Base-by-base conservation (phyloP, 1,140 invertebrate species). In the Muscidifurax raptorellus region DNA sequence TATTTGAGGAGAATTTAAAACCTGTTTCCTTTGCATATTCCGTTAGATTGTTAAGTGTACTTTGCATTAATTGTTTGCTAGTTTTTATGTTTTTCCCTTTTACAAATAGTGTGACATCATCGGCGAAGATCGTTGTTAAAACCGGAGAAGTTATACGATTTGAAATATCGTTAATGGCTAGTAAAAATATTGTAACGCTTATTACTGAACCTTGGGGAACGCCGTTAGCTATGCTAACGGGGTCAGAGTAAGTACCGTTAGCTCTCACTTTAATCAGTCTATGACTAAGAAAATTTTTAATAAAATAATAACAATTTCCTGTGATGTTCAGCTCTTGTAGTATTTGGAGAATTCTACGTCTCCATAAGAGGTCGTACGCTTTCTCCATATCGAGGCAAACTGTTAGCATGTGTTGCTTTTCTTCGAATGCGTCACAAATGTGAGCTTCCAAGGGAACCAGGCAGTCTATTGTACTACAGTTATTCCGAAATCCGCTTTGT, bases 401-500 rank as follows among this genome's bases (percentile, higher is more conserved):
- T 13, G 83, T 69, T 22, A 88, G 32, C 7, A 86, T 47, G 30
- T 87, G 72, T 30, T 87, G 83, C 27, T 86, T 89, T 36, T 66
- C 77, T 9, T 32, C 74, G 75, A 89, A 87, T 5, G 85, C 87
- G 6, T 88, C 64, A 13, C 78, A 47, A 18, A 89, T 86, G 36
- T 76, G 75, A 13, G 67, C 67, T 66, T 86, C 85, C 64, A 90
- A 32, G 2, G 59, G 25, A 1, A 88, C 27, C 22, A 89, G 40
- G n/a, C 86, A 84, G 47, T 88, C 85, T 5, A 47, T 52, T 0
- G 88, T 89, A 91, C 86, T n/a, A n/a, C n/a, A n/a, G n/a, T n/a
- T n/a, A n/a, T n/a, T n/a, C n/a, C n/a, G n/a, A n/a, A n/a, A n/a
- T 18, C 76, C 85, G 75, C 69, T 81, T 79, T 88, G 85, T 10